Conservation (phyloP, 2,888 invertebrate species). For the Cryptocheilus praepositus region DNA sequence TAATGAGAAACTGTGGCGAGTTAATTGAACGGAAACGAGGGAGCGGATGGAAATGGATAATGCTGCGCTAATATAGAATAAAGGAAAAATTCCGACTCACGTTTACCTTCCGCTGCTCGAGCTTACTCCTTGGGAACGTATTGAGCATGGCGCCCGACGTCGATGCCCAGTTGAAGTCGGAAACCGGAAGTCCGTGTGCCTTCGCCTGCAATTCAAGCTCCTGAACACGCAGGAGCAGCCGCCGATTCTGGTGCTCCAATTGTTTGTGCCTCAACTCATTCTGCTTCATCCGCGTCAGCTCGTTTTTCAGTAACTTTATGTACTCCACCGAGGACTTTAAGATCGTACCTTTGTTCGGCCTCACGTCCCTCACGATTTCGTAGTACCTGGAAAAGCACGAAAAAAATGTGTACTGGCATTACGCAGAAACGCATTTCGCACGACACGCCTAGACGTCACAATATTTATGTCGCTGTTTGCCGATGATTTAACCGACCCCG, state of each 20-base stretch:
- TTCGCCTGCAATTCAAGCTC: constrained; percentile 87
- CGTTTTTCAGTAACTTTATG: constrained; percentile 88
- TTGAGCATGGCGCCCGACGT: constrained; percentile 66
- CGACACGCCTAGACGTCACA: too few relatives aligned
- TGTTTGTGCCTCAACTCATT: constrained; percentile 87
- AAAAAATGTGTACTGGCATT: too few relatives aligned
- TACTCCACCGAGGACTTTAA: constrained; percentile 99
- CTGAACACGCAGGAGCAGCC: constrained; percentile 87
- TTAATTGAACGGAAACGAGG: too few relatives aligned
- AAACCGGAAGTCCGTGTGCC: constrained; percentile 83
- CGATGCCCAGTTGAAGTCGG: constrained; percentile 78
- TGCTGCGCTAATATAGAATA: background rate
- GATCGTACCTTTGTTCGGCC: constrained; percentile 96
- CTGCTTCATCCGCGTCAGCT: constrained; percentile 84
- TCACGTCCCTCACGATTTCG: constrained; percentile 90
- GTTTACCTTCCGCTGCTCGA: constrained; percentile 67
- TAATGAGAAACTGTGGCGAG: too few relatives aligned
- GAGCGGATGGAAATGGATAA: background rate
- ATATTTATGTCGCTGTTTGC: too few relatives aligned
- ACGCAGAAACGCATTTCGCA: too few relatives aligned
- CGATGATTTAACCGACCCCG: too few relatives aligned
- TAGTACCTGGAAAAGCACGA: constrained; percentile 78
- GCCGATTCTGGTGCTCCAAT: constrained; percentile 89
- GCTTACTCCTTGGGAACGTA: constrained; percentile 63
- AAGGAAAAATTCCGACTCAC: constrained; percentile 13